Evolutionary conservation across 2,797 vertebrate species (phyloP), one percentile per base, ranked within the genome.

Genomic region (Bradypus variegatus): DNA sequence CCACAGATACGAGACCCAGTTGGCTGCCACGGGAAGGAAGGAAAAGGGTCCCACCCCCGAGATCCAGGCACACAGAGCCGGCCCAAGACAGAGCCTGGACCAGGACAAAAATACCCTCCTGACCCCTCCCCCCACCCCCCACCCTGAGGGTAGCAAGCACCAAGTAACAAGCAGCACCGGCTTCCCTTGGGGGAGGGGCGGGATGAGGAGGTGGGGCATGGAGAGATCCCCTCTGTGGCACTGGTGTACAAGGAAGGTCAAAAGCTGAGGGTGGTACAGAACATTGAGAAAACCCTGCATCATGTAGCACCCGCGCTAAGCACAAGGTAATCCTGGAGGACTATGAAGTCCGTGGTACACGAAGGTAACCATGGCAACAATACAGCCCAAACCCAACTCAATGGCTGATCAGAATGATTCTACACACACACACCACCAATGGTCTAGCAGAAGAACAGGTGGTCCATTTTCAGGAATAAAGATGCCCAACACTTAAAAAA

Each of bases 81-180:
- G 80, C 73, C 50, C 41, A 38, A 23, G 31, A 31, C 3, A 48
- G 48, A 7, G 48, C 11, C 8, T 33, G 23, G 38, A 18, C 53
- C 5, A 3, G 53, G n/a, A 50, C 2, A 10, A 25, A 8, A 50
- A 75, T 31, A 19, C 7, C 27, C 1, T 60, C 29, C 21, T 41
- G 50, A 48, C 62, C 29, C 23, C 2, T 6, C 0, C 1, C 15
- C 6, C 23, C 8, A 0, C 8, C 0, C 3, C 31, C 72, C 38
- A 31, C 50, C 62, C 41, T 8, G 6, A 31, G 38, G 62, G 64
- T 33, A 27, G 31, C 62, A 69, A 3, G n/a, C 21, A 31, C 62
- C 14, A 12, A 12, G 27, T 7, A 31, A 25, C 69, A 6, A 29
- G 55, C 58, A 27, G 8, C 31, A 18, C 55, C 16, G 1, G 55